These are phyloP conservation scores for Drosophila auraria DNA, from an alignment of 1,140 invertebrate genomes.

Conservation along the genomic window DNA sequence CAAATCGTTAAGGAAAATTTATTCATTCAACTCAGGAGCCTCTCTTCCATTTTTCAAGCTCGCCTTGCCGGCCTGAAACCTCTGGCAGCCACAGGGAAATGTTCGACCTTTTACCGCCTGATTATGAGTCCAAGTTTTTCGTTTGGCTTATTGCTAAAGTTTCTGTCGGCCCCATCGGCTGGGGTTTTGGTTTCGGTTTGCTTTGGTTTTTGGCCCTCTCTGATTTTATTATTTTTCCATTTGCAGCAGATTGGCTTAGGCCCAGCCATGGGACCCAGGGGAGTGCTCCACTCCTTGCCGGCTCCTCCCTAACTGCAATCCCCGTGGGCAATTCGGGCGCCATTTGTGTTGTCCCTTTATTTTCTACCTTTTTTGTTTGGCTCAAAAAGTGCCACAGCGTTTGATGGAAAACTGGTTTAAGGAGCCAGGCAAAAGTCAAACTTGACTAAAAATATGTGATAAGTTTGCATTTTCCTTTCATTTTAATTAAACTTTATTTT, in stretches of 20 bases:
- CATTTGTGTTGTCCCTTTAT: conserved; percentile 35
- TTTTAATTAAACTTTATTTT: background rate
- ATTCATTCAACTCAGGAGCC: background rate
- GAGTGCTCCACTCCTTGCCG: conserved; percentile 16
- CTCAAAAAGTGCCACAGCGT: conserved; percentile 12
- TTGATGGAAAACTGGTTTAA: conserved; percentile 17
- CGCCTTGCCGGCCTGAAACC: background rate
- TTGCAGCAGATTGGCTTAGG: conserved; percentile 65
- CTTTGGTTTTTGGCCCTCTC: conserved; percentile 29
- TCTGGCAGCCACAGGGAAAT: conserved; percentile 23
- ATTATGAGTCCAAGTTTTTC: conserved; percentile 55
- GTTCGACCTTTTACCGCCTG: conserved; percentile 46
- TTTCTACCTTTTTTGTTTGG: conserved; percentile 13
- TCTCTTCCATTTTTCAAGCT: background rate
- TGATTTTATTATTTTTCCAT: conserved; percentile 74
- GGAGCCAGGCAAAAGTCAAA: conserved; percentile 1
- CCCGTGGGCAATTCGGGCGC: conserved; percentile 42
- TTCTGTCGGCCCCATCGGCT: conserved; percentile 21
- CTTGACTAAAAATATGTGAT: background rate
- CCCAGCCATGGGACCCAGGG: conserved; percentile 29
- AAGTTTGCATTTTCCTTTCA: background rate
- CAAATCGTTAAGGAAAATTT: conserved; percentile 30
- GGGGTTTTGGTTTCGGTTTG: conserved; percentile 26
- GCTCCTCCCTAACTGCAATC: conserved; percentile 28
- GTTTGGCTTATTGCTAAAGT: conserved; percentile 54